Evolutionary conservation across 30 jellyfish, hydroid and myxozoan species (phyloP).

Genomic region (Chrysaora quinquecirrha): DNA sequence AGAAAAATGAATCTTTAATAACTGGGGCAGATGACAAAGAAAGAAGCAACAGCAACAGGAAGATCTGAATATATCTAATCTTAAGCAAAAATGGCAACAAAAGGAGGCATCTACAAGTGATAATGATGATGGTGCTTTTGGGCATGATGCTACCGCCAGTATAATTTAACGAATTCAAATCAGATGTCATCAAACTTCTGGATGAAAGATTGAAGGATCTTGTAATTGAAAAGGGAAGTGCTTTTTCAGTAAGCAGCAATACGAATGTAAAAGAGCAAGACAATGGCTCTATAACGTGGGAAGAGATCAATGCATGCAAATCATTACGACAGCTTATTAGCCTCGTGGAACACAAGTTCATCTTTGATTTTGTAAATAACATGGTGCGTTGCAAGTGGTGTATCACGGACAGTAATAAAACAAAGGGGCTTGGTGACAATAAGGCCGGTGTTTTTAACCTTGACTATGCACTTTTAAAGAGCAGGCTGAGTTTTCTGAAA

Average conservation of each 20-base stretch:
- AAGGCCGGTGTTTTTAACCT: background rate
- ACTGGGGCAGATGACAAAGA: background rate
- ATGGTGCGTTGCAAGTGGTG: constrained; percentile 24
- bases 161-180: background rate
- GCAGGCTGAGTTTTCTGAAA: constrained; percentile 53
- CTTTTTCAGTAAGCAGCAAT: background rate
- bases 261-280: background rate
- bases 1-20: background rate
- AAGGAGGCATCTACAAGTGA: background rate
- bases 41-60: background rate
- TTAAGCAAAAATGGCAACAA: no score
- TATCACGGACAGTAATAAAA: constrained; percentile 19
- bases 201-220: background rate
- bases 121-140: background rate
- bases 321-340: constrained; percentile 5
- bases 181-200: background rate
- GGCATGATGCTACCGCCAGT: background rate
- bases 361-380: constrained; percentile 9
- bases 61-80: no score
- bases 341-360: constrained; percentile 15
- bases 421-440: constrained; percentile 4
- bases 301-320: constrained; percentile 34
- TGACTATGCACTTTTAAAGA: background rate
- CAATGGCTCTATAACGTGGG: constrained; percentile 1
- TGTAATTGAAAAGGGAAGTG: background rate